A percentile compares a stretch with the other conserved stretches of the same genome.
phyloP scores from a whole-genome alignment of 2,797 vertebrate genomes.

The Miichthys miiuy region DNA sequence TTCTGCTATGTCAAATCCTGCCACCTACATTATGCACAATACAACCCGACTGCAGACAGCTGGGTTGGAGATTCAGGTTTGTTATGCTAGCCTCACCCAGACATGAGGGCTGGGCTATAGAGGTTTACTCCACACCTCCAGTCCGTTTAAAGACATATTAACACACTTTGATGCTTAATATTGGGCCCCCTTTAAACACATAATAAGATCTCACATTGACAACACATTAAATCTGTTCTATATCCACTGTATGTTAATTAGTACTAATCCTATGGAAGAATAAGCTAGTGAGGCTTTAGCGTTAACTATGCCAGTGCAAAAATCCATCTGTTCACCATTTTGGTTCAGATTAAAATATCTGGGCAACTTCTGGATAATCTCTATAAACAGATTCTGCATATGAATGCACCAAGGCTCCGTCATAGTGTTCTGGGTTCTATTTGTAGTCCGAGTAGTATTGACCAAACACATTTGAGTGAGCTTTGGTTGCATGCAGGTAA shows the following conservation, averaged over 20 bases:
- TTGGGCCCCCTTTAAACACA: conserved; percentile 6
- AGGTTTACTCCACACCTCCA: not conserved
- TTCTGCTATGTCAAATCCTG: not conserved
- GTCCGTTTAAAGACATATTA: not conserved
- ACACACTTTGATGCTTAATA: conserved; percentile 1
- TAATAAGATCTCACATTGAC: conserved; percentile 32
- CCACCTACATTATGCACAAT: conserved; percentile 12
- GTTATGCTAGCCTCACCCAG: not conserved
- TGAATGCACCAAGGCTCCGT: too few relatives aligned
- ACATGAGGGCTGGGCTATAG: not conserved
- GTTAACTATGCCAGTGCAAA: conserved; percentile 15
- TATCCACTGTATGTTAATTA: conserved; percentile 38
- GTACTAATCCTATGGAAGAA: conserved; percentile 31
- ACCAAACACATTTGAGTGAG: too few relatives aligned
- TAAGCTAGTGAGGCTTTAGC: conserved; percentile 28
- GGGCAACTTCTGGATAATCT: conserved; percentile 34
- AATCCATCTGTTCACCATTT: conserved; percentile 64
- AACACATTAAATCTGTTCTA: conserved; percentile 43
- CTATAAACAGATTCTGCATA: too few relatives aligned
- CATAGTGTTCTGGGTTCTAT: too few relatives aligned
- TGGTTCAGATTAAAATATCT: conserved; percentile 58
- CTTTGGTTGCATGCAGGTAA: too few relatives aligned
- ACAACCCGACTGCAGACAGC: not conserved
- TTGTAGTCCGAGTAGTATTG: too few relatives aligned
- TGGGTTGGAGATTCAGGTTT: not conserved